Base-by-base conservation (phyloP, 30 jellyfish, hydroid and myxozoan species). In the Aurelia aurita complex sp. Pacific region DNA sequence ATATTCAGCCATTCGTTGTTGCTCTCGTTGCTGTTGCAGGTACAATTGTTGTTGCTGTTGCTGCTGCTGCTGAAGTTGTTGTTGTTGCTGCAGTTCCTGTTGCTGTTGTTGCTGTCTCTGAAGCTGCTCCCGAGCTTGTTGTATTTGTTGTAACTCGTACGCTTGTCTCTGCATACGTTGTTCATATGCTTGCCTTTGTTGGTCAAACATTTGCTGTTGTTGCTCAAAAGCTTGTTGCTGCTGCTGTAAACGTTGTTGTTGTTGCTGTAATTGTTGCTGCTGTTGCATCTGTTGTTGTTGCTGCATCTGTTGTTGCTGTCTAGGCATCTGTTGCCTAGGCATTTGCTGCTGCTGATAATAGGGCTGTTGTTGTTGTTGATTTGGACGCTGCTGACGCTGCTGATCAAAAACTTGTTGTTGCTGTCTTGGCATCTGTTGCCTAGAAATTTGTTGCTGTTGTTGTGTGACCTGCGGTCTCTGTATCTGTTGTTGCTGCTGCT, bases 1-100 rank as follows among this genome's bases (percentile, higher is more conserved):
- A 53, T 54, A 57, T 65, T 76, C 73, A 38, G 82, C 79, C 85
- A 76, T 87, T 23, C 81, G 91, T 60, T 71, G 79, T 33, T 81
- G 88, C 76, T 65, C 77, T 23, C 71, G 85, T 55, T 71, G 96
- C 84, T 90, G 97, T 76, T 90, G 97, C 77, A 74, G 90, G 13
- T 40, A 43, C 23, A 42, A 10, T 42, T 82, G 76, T 42, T 38
- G 50, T 9, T 46, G 57, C 8, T 46, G 57, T 9, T 46, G 57
- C 57, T 85, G 96, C 77, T 46, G 57, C 57, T 46, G 57, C 57
- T 4, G 14, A 4, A 4, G 80, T 6, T 69, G 80, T 3, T 69
- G 80, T 16, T 69, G 80, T 14, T 46, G 57, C 57, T 46, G 14
- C 57, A 4, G 57, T 6, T 46, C 14, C 8, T 46, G 57, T 14